Base-by-base conservation (phyloP, 2,888 invertebrate species). In the Catotricha subobsoleta region DNA sequence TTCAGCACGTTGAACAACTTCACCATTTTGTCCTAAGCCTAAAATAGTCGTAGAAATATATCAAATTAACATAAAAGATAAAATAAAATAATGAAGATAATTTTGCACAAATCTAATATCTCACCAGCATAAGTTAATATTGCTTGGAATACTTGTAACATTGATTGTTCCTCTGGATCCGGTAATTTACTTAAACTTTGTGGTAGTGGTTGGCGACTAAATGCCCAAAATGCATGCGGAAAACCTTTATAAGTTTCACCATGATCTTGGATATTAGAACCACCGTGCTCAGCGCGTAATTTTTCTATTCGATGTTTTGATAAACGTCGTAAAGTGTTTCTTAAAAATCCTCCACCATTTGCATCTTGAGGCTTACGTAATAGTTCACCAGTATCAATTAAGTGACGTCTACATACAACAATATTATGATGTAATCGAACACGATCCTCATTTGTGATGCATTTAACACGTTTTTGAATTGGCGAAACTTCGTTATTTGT, bases 111-210 rank as follows among this genome's bases (percentile, higher is more conserved):
- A n/a, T n/a, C n/a, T n/a, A n/a, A n/a, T n/a, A n/a, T n/a, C n/a
- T n/a, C n/a, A 0, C 90, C 88, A 4, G 88, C 83, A 62, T 90
- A 94, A 18, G 86, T 83, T 50, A 94, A 70, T 55, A 92, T 82
- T 33, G 78, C 71, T 61, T 86, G 83, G 59, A 91, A 94, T 54
- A 91, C 82, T 62, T 83, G 83, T 50, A 88, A 64, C 55, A 88
- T 82, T 12, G 81, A 71, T 49, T 84, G 82, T 55, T 92, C 82
- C 51, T 90, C 88, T 2, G 79, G 75, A 60, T 91, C 90, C 40
- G 81, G 77, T 45, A 91, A 69, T 52, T 80, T 75, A 43, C 81
- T 82, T 45, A 94, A 71, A 51, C 83, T 82, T 62, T 90, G 88
- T 2, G 79, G 73, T 42, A 91, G 64, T 7, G 74, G 70, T 45